Percentiles rank a stretch among this genome's conserved stretches.
Evolutionary conservation across 2,797 vertebrate species (phyloP).

Genomic region (Pipistrellus pipistrellus): DNA sequence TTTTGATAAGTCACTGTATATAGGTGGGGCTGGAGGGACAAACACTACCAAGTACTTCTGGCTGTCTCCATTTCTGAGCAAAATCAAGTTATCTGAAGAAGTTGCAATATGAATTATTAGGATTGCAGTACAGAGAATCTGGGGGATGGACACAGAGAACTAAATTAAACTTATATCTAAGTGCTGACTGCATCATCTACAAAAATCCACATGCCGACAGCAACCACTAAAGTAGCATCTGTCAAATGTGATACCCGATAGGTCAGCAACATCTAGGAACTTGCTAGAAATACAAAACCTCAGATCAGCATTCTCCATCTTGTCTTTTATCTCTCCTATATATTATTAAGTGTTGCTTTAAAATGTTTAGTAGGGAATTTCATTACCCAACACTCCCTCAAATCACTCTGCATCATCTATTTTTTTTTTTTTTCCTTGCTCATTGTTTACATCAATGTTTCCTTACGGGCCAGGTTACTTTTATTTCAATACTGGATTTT

Average conservation of each 20-base stretch:
- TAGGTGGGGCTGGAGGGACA: background rate
- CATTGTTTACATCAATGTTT: background rate
- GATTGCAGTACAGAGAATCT: background rate
- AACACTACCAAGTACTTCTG: background rate
- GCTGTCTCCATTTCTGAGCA: background rate
- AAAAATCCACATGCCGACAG: background rate
- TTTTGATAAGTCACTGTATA: background rate
- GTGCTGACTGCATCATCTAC: background rate
- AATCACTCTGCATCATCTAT: background rate
- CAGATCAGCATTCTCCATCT: background rate
- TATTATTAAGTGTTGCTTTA: background rate
- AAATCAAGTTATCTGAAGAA: constrained; percentile 16
- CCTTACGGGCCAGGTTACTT: background rate
- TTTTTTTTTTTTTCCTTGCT: background rate
- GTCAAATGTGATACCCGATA: background rate
- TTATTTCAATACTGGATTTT: background rate
- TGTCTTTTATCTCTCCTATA: background rate
- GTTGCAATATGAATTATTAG: background rate
- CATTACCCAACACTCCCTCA: background rate
- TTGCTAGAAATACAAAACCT: background rate
- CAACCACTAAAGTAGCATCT: background rate
- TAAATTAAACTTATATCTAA: background rate
- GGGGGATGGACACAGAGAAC: background rate
- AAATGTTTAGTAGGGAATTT: background rate
- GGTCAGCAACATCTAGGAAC: background rate